A percentile compares a stretch with the other conserved stretches of the same genome.
Evolutionary conservation across 1,140 invertebrate species (phyloP).

Genomic region (Drosophila albomicans): DNA sequence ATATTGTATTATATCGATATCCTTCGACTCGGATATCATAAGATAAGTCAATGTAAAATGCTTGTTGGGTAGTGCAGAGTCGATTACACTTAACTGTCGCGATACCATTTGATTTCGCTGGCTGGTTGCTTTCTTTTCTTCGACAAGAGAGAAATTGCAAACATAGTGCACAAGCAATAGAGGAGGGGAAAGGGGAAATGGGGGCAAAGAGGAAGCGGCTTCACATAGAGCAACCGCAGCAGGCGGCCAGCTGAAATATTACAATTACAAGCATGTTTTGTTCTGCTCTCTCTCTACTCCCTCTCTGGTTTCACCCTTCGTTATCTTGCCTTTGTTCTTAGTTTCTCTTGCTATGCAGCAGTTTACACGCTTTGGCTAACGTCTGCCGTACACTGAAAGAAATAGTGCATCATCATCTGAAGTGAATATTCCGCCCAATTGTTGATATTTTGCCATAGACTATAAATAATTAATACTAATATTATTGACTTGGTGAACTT

Average conservation of each 20-base stretch:
- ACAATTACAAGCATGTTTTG: conserved; percentile 52
- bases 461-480: not conserved
- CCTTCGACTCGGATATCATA: too few species aligned
- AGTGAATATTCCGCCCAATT: not conserved
- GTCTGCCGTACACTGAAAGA: conserved; percentile 25
- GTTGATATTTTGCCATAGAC: not conserved
- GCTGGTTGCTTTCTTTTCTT: conserved; percentile 2
- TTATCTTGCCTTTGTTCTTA: not conserved
- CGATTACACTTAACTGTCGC: not conserved
- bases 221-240: not conserved
- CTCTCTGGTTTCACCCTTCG: not conserved
- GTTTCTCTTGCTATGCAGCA: conserved; percentile 8
- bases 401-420: not conserved
- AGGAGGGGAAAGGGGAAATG: not conserved
- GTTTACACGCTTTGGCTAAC: conserved; percentile 5
- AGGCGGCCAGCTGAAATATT: conserved; percentile 34
- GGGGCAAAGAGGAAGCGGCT: not conserved
- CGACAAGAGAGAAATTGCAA: conserved; percentile 17
- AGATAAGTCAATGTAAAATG: too few species aligned
- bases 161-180: conserved; percentile 11
- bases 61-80: not conserved
- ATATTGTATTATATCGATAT: too few species aligned
- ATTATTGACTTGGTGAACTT: not conserved
- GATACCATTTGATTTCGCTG: not conserved
- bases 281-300: not conserved